Conservation (phyloP, 2,888 invertebrate species). For the Encarsia formosa region DNA sequence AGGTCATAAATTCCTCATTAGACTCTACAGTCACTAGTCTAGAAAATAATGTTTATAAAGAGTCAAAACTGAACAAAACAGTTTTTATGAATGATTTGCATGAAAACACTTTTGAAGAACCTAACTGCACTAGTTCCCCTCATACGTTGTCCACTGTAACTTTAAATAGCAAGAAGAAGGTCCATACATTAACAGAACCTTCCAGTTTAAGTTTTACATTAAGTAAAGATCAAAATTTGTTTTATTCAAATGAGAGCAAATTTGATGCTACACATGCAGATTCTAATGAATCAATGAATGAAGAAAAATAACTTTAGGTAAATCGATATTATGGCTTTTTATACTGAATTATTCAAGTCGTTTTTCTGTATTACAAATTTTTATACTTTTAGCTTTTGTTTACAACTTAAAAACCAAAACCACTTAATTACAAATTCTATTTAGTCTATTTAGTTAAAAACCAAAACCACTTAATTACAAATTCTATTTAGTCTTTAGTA, state of each 20-base stretch:
- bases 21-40: conserved; percentile 25
- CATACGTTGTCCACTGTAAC: not conserved
- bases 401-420: no score
- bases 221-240: not conserved
- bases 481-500: no score
- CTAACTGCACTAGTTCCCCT: conserved; percentile 39
- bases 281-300: conserved; percentile 12
- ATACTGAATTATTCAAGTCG: no score
- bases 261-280: not conserved
- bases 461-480: no score
- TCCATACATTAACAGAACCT: not conserved
- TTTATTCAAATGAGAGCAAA: not conserved
- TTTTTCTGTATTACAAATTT: no score
- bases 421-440: no score
- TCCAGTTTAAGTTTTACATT: not conserved
- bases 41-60: conserved; percentile 4
- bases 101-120: conserved; percentile 23
- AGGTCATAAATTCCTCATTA: conserved; percentile 23
- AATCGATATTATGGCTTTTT: no score
- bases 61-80: conserved; percentile 9
- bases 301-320: no score
- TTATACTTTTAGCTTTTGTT: no score
- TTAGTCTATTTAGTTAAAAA: no score
- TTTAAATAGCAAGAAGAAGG: conserved; percentile 11
- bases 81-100: conserved; percentile 5